Evolutionary conservation across 92 coral and sea anemone genomes (phyloP), one percentile per base, ranked within the genome.

Genomic region (Galaxea fascicularis): DNA sequence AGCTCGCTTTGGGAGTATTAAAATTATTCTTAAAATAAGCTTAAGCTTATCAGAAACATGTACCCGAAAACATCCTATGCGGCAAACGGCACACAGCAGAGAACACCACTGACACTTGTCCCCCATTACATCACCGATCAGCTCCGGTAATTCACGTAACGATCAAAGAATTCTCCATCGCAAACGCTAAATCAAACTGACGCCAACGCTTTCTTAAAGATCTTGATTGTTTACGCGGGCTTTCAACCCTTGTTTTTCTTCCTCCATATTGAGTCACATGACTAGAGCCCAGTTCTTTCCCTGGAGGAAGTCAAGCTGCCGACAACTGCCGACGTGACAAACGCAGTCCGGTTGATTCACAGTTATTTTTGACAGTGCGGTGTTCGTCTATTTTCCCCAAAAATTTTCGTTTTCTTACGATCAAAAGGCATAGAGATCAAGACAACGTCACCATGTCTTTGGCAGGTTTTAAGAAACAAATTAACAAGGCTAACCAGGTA

Each of bases 401-500:
- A 82, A 71, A 57, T 9, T 20, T 51, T 31, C 13, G 16, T 11
- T 29, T 52, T n/a, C n/a, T 14, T 18, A 39, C 69, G 69, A 70
- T 82, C 71, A 24, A 70, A 44, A 25, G 71, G 86, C 25, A 24
- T 3, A 70, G 28, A 54, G 60, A 70, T 70, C 65, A 80, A 18
- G 67, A 10, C 6, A 62, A 69, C 35, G 67, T 46, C 87, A 93
- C 47, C 71, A 97, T 97, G 99, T 97, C 99, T 73, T 67, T 95
- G 6, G 99, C 99, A 39, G 99, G 99, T n/a, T 97, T 97, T 79
- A 97, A 91, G 80, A 97, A 97, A 69, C 99, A 97, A 68, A 93
- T 91, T 31, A 97, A 97, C 93, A 97, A 97, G 76, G 98, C 99
- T 35, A 97, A 97, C 72, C 99, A 97, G 99, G 99, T 97, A 62